Base-by-base conservation (phyloP, 2,797 vertebrate species). In the Bradypodion ventrale region DNA sequence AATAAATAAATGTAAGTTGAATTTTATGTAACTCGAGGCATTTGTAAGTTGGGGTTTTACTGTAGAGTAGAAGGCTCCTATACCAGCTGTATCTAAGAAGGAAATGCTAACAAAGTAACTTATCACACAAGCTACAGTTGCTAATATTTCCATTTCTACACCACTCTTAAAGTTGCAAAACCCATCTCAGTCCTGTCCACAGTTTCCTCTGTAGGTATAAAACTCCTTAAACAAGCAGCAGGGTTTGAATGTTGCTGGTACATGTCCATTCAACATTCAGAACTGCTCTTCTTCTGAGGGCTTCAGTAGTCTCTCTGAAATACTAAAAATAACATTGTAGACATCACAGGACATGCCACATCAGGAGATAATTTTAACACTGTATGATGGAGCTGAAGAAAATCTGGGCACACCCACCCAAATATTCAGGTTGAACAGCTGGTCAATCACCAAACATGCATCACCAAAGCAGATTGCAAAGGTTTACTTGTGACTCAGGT, bases 301-400 rank as follows among this genome's bases (percentile, higher is more conserved):
- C 76, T 85, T 76, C 66, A 63, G 77, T 35, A 46, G 86, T 82
- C 82, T 59, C 81, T 78, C 42, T 52, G 40, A 76, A 56, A 76
- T 52, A 16, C 62, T 1, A 32, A 27, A 1, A 4, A 86, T 80
- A 65, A 88, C 3, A 8, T 86, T 56, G 25, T 32, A 52, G 35
- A 60, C 32, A 60, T 40, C 35, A 59, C 27, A 63, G 84, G 76
- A 79, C 72, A 75, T 74, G 59, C 40, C 70, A 19, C 62, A 44
- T 60, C 13, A 2, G 8, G 80, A 40, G 46, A 60, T 0, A 40
- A 27, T 0, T 4, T 27, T 1, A 21, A 40, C 0, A 0, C 46
- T 0, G 0, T 4, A 75, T n/a, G 37, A 66, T 2, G 0, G 32
- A n/a, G 40, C 65, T 23, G 46, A 56, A 5, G 5, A 0, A 8